Evolutionary conservation across 2,797 vertebrate genomes (phyloP), one percentile per base, ranked within the genome.

Genomic region (Toxotes lorentzi): DNA sequence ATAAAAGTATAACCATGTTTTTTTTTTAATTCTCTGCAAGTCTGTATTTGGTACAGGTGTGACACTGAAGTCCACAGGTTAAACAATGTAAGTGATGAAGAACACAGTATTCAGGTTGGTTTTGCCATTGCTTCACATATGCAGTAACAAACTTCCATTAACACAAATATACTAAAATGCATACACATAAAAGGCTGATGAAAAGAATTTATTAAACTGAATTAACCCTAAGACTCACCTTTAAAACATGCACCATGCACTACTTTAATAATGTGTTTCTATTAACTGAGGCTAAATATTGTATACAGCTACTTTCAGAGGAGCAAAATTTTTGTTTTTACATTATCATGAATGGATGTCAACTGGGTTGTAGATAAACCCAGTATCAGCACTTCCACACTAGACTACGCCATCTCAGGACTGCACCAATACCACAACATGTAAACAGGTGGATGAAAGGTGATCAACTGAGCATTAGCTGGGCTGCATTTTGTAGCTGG

Each of bases 181-280:
- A 84, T 59, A 82, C 32, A 85, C 57, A 76, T 34, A 38, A 69
- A 41, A 82, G 35, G 51, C 53, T 45, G 66, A 66, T 79, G 21
- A 71, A 76, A 66, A 63, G 12, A 81, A 56, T 24, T 4, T 0
- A 68, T 23, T 4, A 59, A 40, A 53, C 59, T 51, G 12, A 35
- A 73, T 21, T 17, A 64, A 78, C 61, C 34, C 61, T 61, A 70
- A 40, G 65, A 85, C 72, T 85, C 67, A 86, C 86, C 50, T 87
- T 85, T 70, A 90, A 78, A 90, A 84, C 85, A 92, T 89, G 88
- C 86, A 91, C 47, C 80, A 87, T 88, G 86, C 90, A 88, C 70
- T 76, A 84, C 58, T 60, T 76, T 24, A 16, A 63, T 24, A 16
- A 63, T 70, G n/a, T 38, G 50, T 53, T 61, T 76, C 51, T 70